phyloP scores from a whole-genome alignment of 2,888 invertebrate genomes.

The Rhogogaster chlorosoma region DNA sequence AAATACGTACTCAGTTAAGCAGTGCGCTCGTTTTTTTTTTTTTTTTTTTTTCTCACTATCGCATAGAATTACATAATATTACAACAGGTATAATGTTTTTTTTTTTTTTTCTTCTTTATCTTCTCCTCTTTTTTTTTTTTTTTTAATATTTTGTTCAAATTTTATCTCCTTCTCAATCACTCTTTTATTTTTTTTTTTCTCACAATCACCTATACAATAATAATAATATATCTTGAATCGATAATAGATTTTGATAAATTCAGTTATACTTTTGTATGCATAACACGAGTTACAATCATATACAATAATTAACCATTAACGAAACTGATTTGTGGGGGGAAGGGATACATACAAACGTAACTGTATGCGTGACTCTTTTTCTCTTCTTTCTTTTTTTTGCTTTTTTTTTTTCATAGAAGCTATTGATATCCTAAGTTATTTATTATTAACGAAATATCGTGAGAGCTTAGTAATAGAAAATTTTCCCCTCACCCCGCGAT shows the following conservation, averaged over 20 bases:
- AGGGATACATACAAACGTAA: not conserved
- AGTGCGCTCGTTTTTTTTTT: slow-evolving; percentile 46
- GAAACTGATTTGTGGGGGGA: too few species aligned
- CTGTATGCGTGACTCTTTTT: not conserved
- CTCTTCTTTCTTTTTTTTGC: too few species aligned
- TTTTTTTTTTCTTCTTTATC: not conserved
- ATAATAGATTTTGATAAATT: not conserved
- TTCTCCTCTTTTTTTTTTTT: not conserved
- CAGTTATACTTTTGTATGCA: not conserved
- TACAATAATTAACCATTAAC: not conserved
- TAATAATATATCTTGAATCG: not conserved
- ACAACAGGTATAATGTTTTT: not conserved
- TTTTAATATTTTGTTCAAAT: not conserved
- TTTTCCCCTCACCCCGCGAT: too few species aligned
- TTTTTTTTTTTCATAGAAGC: too few species aligned
- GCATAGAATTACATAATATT: not conserved
- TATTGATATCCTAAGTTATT: too few species aligned
- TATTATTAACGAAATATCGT: not conserved
- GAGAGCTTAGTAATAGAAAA: not conserved
- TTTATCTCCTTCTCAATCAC: not conserved
- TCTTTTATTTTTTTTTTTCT: not conserved
- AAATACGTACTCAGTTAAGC: slow-evolving; percentile 66
- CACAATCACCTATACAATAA: not conserved
- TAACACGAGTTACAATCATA: too few species aligned
- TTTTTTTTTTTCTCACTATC: slow-evolving; percentile 33